These are phyloP conservation scores for Platygyra sinensis DNA, from an alignment of 64 coral and sea anemone species.

Conservation along the genomic window DNA sequence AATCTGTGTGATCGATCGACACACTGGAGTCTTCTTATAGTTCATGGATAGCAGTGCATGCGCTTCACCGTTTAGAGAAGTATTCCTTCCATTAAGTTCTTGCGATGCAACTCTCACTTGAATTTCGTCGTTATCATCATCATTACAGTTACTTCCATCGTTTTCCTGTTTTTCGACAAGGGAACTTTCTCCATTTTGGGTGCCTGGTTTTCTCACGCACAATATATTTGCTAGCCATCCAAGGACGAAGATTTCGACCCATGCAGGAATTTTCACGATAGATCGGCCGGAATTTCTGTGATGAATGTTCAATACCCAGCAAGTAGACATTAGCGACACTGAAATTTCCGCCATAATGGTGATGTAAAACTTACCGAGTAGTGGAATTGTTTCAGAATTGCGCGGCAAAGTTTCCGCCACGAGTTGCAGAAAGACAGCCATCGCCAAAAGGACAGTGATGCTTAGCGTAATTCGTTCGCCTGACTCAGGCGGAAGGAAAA, in stretches of 20 bases:
- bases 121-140: background rate
- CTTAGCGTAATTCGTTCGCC: constrained; percentile 77
- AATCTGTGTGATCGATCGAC: constrained; percentile 5
- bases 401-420: constrained; percentile 74
- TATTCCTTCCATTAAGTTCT: background rate
- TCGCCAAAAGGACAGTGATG: constrained; percentile 81
- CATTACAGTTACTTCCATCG: background rate
- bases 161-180: background rate
- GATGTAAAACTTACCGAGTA: constrained; percentile 81
- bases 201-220: constrained; percentile 53
- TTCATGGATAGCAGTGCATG: background rate
- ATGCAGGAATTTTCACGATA: constrained; percentile 54
- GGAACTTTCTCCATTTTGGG: background rate
- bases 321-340: constrained; percentile 66
- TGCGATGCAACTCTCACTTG: constrained; percentile 17
- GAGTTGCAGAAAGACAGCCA: constrained; percentile 73
- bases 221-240: constrained; percentile 61
- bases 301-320: constrained; percentile 81
- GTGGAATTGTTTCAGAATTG: constrained; percentile 68
- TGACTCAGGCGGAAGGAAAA: constrained; percentile 76
- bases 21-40: background rate
- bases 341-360: constrained; percentile 86
- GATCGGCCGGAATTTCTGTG: constrained; percentile 66
- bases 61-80: background rate
- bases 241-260: constrained; percentile 66